phyloP scores from a whole-genome alignment of 2,888 invertebrate species.

The Drosophila differens region DNA sequence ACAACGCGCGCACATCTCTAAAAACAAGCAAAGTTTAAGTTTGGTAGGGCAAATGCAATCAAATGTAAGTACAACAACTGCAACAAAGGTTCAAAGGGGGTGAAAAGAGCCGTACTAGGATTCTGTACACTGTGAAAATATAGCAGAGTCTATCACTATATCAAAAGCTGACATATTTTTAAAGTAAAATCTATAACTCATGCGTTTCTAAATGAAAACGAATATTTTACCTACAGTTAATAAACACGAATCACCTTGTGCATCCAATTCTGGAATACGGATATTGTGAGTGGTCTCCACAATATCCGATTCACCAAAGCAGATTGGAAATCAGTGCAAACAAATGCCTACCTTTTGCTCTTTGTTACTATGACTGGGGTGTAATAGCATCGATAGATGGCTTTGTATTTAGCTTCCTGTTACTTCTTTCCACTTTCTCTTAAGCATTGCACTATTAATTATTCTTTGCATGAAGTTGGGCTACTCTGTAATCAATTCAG shows the following conservation, averaged over 20 bases:
- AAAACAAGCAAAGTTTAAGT: slow-evolving; percentile 57
- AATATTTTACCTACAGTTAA: neutral
- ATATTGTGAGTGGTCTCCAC: neutral
- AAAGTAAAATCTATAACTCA: neutral
- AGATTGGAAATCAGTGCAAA: too few species aligned
- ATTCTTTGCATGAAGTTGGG: too few species aligned
- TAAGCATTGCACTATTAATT: neutral
- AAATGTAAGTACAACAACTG: slow-evolving; percentile 69
- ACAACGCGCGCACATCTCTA: slow-evolving; percentile 38
- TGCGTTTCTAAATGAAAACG: neutral
- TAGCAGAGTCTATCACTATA: neutral
- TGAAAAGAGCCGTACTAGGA: neutral
- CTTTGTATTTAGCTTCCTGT: too few species aligned
- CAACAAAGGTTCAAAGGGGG: slow-evolving; percentile 37
- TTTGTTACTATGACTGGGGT: too few species aligned
- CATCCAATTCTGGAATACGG: neutral
- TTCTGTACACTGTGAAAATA: neutral
- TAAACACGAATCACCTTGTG: neutral
- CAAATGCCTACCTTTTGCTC: too few species aligned
- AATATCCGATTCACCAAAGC: neutral
- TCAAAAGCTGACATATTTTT: neutral
- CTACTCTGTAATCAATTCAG: neutral
- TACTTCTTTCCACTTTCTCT: neutral
- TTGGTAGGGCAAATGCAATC: slow-evolving; percentile 70
- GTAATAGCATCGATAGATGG: too few species aligned